phyloP scores from a whole-genome alignment of 2,888 invertebrate species.

The Microchrysa polita region DNA sequence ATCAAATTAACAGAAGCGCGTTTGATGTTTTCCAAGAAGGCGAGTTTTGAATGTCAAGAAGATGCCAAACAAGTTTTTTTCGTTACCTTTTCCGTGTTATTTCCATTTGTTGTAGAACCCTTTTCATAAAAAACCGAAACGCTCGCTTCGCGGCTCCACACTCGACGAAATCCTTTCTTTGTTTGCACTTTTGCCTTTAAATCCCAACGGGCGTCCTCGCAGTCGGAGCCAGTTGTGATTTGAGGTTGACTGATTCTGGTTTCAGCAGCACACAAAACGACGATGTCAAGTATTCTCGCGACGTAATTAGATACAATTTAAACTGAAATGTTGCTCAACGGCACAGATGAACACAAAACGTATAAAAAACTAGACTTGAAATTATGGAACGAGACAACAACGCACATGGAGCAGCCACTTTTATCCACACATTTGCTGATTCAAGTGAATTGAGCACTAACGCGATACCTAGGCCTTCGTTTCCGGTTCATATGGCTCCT shows the following conservation, averaged over 20 bases:
- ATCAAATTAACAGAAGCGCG: no score
- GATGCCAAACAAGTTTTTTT: neutral
- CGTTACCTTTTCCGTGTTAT: constrained; percentile 38
- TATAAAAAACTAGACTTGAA: neutral
- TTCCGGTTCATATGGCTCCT: constrained; percentile 5
- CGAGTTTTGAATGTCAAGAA: no score
- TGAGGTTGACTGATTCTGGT: no score
- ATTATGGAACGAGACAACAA: neutral
- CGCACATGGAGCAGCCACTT: constrained; percentile 31
- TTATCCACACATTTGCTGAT: neutral
- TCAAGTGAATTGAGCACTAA: neutral
- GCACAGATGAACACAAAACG: constrained; percentile 13
- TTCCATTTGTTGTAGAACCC: constrained; percentile 38
- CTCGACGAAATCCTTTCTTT: constrained; percentile 16
- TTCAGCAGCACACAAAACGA: constrained; percentile 10
- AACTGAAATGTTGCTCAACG: neutral
- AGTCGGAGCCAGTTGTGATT: no score
- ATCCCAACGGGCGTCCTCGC: no score
- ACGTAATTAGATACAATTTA: no score
- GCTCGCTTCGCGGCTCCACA: neutral
- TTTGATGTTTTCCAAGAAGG: no score
- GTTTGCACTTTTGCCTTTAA: constrained; percentile 5
- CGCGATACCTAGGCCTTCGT: constrained; percentile 8
- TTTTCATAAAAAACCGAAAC: constrained; percentile 30
- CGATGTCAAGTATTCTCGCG: neutral